phyloP scores from a whole-genome alignment of 2,888 invertebrate genomes.

The Anagyrus pseudococci region DNA sequence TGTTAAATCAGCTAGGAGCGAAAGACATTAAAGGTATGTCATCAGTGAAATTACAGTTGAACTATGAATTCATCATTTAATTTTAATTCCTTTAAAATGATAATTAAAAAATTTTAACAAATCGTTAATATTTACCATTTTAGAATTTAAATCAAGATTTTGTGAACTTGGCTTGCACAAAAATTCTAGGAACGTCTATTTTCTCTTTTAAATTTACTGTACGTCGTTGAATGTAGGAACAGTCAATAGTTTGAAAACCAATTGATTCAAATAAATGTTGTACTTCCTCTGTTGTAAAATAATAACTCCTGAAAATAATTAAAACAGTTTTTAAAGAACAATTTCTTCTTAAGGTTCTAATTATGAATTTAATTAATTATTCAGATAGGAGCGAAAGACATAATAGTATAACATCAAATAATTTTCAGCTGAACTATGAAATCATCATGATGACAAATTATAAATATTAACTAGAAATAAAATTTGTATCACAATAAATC shows the following conservation, averaged over 20 bases:
- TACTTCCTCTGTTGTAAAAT: conserved; percentile 78
- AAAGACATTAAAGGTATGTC: conserved; percentile 43
- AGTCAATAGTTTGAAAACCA: conserved; percentile 75
- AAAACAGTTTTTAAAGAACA: conserved; percentile 20
- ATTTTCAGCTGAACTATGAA: conserved; percentile 39
- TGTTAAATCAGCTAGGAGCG: conserved; percentile 21
- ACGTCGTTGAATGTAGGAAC: conserved; percentile 82
- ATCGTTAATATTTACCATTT: too few relatives aligned
- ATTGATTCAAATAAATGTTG: conserved; percentile 69
- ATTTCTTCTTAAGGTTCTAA: conserved; percentile 31
- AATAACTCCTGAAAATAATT: conserved; percentile 72
- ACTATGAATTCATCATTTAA: conserved; percentile 55
- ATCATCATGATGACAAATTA: conserved; percentile 29
- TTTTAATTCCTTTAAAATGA: not conserved
- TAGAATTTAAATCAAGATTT: conserved; percentile 62
- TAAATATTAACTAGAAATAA: not conserved
- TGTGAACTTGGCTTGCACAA: conserved; percentile 87
- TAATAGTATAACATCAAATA: conserved; percentile 24
- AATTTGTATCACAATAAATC: conserved; percentile 3
- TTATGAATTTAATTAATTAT: conserved; percentile 29
- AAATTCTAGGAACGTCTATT: conserved; percentile 88
- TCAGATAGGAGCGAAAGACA: conserved; percentile 41
- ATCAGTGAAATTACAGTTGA: conserved; percentile 50
- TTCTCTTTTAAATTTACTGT: conserved; percentile 94
- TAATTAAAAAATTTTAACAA: not conserved